Evolutionary conservation across 1,140 invertebrate genomes (phyloP), one percentile per base, ranked within the genome.

Genomic region (Zophobas atratus): DNA sequence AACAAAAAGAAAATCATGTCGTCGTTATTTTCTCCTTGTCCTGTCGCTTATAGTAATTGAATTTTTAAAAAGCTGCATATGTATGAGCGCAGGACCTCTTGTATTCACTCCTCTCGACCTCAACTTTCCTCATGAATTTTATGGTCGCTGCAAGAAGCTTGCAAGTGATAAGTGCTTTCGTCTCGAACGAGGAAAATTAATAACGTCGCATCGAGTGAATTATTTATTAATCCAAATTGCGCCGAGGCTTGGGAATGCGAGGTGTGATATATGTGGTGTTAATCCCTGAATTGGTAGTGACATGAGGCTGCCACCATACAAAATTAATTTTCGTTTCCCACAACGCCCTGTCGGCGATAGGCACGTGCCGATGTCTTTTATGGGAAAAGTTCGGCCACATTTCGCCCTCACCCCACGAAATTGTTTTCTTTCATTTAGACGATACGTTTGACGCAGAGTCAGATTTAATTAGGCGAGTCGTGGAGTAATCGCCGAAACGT

Each of bases 341-440:
- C 71, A 73, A 56, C 71, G 51, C 71, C 71, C 71, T 55, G 49
- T 73, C 71, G 55, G 33, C 39, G 71, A 56, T 73, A 73, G 55
- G 71, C 71, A 73, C 71, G 71, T 73, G 71, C 71, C 71, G 71
- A 73, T 73, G 71, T 73, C 71, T 73, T 73, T 73, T 73, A 73
- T 73, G 71, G 71, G 71, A 73, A 73, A 73, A 73, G 71, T 73
- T 73, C 51, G 35, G 55, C 71, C 71, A 56, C 71, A 73, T 73
- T 73, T 73, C 46, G 48, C 56, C 32, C 36, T 36, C 38, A 41
- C 60, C 60, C 60, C 36, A 32, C 60, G 38, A 67, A 67, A 67
- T 67, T 67, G 60, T 67, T 67, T 67, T 67, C 60, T 67, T 67
- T 67, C 60, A 67, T 67, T 67, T 43, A 67, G 6, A 6, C 60